phyloP scores from a whole-genome alignment of 2,797 vertebrate genomes.

The Carcharodon carcharias region DNA sequence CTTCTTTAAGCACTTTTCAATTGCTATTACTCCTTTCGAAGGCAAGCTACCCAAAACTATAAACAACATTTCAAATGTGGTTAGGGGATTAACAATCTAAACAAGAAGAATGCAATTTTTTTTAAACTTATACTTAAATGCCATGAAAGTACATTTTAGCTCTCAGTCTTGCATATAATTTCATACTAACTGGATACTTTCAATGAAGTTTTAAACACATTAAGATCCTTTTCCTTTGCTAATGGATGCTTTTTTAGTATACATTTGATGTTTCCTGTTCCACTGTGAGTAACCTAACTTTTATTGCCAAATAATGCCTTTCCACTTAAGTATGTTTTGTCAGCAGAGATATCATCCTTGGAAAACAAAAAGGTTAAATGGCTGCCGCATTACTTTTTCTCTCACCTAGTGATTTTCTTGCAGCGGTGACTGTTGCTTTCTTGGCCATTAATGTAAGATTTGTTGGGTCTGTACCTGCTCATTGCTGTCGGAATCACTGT shows the following conservation, averaged over 20 bases:
- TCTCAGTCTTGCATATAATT: not conserved
- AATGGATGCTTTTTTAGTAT: conserved; percentile 1
- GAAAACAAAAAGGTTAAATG: not conserved
- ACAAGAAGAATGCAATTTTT: not conserved
- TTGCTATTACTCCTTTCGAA: too few species aligned
- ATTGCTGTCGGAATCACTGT: not conserved
- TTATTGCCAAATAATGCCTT: not conserved
- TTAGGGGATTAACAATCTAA: not conserved
- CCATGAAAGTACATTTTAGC: not conserved
- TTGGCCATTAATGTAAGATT: not conserved
- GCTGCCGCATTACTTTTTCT: not conserved
- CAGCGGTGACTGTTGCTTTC: not conserved
- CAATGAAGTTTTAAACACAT: not conserved
- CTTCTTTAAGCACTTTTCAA: too few species aligned
- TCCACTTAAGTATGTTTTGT: not conserved
- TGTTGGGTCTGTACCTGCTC: not conserved
- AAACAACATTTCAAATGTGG: not conserved
- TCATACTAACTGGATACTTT: not conserved
- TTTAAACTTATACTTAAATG: not conserved
- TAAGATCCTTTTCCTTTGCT: not conserved
- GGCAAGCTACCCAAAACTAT: not conserved
- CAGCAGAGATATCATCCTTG: not conserved
- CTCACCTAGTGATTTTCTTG: not conserved
- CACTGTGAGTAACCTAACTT: not conserved
- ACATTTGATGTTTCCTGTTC: not conserved